Evolutionary conservation across 2,113 vertebrate genomes (phyloP), one percentile per base, ranked within the genome.

Genomic region (Gasterosteus nipponicus): DNA sequence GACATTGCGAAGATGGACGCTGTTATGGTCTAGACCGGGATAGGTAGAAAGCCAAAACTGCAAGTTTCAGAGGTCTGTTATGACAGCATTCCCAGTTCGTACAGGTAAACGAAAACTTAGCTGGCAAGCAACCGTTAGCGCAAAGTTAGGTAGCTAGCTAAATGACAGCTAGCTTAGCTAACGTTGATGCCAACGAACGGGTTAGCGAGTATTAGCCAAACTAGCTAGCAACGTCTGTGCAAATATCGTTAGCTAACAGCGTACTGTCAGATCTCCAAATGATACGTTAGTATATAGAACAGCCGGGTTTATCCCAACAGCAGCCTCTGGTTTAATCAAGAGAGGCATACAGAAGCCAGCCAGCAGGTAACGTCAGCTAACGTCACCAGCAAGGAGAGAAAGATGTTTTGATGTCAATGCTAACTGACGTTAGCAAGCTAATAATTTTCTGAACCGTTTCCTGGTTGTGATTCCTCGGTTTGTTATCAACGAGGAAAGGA

Each of bases 1-100:
- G 89, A 91, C 84, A 90, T 89, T 92, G 89, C 82, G 75, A 89
- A 86, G 87, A 92, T 90, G 90, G 89, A 90, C 86, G 83, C 88
- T 88, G 82, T 88, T 84, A 44, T 75, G 85, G 66, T 88, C 12
- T 91, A 91, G 82, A 78, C 14, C 65, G 26, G 78, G 68, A 83
- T 61, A 67, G 54, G 49, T 2, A 59, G 59, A 77, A 57, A 87
- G 65, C 78, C 68, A 41, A 49, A 41, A 80, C 81, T 58, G 69
- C 73, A 61, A 75, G 62, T 82, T 81, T 85, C 69, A 26, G 44
- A 84, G 54, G 31, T 69, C 44, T 91, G 87, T 87, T 87, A 90
- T 92, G 89, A 88, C 78, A 89, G 84, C 78, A 80, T 81, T 73
- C 81, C 72, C 78, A 82, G 33, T 18, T 42, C 63, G 74, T 81